phyloP scores from a whole-genome alignment of 2,113 vertebrate genomes.

The Callaeas wilsoni region DNA sequence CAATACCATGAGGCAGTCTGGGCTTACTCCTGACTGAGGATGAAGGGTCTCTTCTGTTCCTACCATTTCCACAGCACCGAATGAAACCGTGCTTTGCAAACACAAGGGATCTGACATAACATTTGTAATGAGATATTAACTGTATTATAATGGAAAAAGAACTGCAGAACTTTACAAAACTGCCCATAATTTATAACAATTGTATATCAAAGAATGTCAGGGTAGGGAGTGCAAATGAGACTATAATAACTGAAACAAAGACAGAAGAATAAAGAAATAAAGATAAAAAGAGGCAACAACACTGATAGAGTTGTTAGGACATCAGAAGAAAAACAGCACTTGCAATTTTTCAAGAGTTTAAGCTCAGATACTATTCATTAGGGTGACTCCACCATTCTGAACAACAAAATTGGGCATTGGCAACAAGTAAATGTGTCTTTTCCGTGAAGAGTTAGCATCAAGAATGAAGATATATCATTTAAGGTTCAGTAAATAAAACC shows the following conservation, averaged over 20 bases:
- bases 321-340: neutral
- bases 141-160: neutral
- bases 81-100: neutral
- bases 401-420: neutral
- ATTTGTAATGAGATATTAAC: neutral
- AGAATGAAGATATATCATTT: neutral
- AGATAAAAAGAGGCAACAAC: neutral
- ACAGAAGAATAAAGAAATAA: neutral
- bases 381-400: neutral
- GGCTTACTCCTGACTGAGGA: neutral
- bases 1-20: neutral
- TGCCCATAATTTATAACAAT: neutral
- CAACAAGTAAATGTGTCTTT: neutral
- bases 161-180: neutral
- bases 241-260: neutral
- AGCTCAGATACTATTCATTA: neutral
- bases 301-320: neutral
- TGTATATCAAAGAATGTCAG: neutral
- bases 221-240: neutral
- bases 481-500: neutral
- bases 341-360: neutral
- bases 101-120: neutral
- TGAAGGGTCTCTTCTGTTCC: neutral
- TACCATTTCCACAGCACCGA: neutral
- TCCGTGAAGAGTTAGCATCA: neutral